Evolutionary conservation across 2,797 vertebrate species (phyloP), one percentile per base, ranked within the genome.

Genomic region (Trematomus bernacchii): DNA sequence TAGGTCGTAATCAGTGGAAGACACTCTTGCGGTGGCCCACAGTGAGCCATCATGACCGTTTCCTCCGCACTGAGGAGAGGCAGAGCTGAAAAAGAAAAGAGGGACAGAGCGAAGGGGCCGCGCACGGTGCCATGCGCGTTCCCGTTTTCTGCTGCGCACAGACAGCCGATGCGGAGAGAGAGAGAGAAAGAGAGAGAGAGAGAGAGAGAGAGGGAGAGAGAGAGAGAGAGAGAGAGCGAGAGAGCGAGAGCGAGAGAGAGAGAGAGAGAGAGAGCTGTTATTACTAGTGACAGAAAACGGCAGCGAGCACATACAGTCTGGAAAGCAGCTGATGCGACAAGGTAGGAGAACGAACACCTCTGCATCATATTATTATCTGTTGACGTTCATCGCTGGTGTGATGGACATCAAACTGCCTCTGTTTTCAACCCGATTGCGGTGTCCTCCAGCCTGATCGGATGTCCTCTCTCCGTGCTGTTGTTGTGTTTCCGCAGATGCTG

Each of bases 401-500:
- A 46, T 50, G 58, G 60, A 8, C n/a, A 53, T 13, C 10, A 33
- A 54, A 3, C 15, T 5, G 72, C 19, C 37, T 54, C 5, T 66
- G 47, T 74, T 83, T 73, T 51, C 3, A 21, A 9, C 46, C 64
- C 37, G 61, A 13, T 57, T 62, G 77, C 50, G 12, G 75, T 71
- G 71, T 80, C 69, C 73, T 78, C 14, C 64, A 73, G 79, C 40
- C 73, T 65, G 77, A 77, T 73, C 78, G 69, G 61, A 74, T 84
- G 87, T 85, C 86, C 74, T 84, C 73, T 87, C 79, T 73, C 72
- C 66, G 63, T 68, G 84, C 58, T 89, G 85, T 89, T 85, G 88
- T 88, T 91, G 77, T 89, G 85, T 91, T 86, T 89, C 89, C 92
- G 88, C 93, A 95, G 93, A 95, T 95, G 94, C 92, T 96, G 89